A percentile compares a stretch with the other conserved stretches of the same genome.
Evolutionary conservation across 2,113 vertebrate species (phyloP).

Genomic region (Manacus vitellinus): DNA sequence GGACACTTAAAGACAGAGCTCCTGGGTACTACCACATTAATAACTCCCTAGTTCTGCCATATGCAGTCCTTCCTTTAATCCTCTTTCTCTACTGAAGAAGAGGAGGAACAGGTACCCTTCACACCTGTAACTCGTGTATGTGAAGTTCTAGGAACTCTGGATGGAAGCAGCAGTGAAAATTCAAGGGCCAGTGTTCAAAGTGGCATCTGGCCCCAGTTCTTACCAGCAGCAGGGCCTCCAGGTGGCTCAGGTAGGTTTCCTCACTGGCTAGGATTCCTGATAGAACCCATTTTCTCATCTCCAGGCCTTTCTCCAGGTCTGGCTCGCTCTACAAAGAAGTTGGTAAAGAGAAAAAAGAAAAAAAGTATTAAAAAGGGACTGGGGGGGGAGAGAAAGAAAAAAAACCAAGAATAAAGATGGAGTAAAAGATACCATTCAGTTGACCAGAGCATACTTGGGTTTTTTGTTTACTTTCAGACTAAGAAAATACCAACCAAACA

Average conservation of each 20-base stretch:
- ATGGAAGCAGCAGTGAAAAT: neutral
- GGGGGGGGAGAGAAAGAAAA: neutral
- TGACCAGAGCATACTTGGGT: constrained; percentile 53
- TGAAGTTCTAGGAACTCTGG: neutral
- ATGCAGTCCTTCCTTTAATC: neutral
- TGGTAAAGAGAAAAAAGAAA: neutral
- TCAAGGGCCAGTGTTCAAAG: neutral
- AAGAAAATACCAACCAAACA: neutral
- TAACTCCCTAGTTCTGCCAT: neutral
- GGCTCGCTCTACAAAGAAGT: constrained; percentile 82
- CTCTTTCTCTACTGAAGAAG: neutral
- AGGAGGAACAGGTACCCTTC: neutral
- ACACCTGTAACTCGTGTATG: neutral
- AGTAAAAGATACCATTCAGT: neutral
- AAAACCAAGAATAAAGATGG: neutral
- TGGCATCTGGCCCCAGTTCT: neutral
- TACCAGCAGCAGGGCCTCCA: constrained; percentile 95
- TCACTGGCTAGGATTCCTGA: constrained; percentile 96
- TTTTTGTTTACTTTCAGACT: neutral
- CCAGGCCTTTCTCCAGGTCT: constrained; percentile 95
- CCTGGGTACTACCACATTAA: neutral
- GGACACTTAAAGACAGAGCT: neutral
- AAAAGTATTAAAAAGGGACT: fast-evolving
- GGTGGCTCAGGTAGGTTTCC: constrained; percentile 94
- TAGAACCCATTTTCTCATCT: constrained; percentile 98